Conservation (phyloP, 2,888 invertebrate genomes). For the Metopia argyrocephala region DNA sequence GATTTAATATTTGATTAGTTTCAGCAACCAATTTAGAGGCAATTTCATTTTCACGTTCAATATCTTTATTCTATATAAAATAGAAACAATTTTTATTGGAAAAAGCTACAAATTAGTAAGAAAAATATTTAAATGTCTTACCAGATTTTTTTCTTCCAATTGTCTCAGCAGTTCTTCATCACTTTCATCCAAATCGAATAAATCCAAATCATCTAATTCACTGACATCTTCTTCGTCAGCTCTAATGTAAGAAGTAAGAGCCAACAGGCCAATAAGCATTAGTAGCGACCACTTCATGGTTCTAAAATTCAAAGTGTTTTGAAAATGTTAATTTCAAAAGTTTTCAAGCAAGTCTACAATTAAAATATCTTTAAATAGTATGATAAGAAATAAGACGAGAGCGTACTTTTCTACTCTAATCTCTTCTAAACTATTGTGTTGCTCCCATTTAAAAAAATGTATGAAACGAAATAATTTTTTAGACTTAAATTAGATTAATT, state of each 20-base stretch:
- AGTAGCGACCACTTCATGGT: constrained; percentile 71
- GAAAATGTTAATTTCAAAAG: constrained; percentile 24
- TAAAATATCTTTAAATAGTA: constrained; percentile 3
- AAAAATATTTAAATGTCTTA: constrained; percentile 52
- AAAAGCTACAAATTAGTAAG: not conserved
- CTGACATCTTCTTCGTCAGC: constrained; percentile 67
- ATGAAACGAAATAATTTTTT: too few species aligned
- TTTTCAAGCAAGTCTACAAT: constrained; percentile 21
- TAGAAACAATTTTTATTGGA: not conserved
- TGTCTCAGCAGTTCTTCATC: constrained; percentile 73
- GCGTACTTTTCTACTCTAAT: too few species aligned
- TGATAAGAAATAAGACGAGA: not conserved
- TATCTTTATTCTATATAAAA: constrained; percentile 71
- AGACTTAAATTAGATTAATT: too few species aligned
- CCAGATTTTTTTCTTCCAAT: constrained; percentile 75
- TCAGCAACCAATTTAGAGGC: constrained; percentile 73
- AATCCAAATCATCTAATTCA: constrained; percentile 67
- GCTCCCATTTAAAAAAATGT: too few species aligned
- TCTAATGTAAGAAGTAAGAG: constrained; percentile 65
- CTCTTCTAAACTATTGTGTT: too few species aligned
- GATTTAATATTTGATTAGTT: constrained; percentile 71
- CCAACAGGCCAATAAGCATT: constrained; percentile 70
- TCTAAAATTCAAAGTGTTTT: constrained; percentile 59
- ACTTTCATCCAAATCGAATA: constrained; percentile 72
- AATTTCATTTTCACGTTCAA: constrained; percentile 76